These are phyloP conservation scores for Peromyscus polionotus DNA, from an alignment of 2,113 vertebrate genomes.

Conservation along the genomic window DNA sequence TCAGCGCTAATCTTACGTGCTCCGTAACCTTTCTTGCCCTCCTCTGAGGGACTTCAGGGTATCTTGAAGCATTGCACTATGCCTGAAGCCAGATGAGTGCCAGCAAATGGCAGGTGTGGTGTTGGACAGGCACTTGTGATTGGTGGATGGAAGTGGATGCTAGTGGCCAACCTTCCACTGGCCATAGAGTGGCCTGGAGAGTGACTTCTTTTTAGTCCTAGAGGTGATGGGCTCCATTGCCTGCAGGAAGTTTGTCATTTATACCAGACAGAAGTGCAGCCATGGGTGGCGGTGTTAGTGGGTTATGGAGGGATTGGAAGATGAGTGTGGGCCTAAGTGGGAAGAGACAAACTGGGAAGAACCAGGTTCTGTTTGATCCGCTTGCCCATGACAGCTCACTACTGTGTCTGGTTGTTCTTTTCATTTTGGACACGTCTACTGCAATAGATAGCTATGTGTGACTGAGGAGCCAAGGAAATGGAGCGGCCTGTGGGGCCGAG, in stretches of 20 bases:
- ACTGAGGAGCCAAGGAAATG: accelerated
- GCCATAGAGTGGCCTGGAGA: background rate
- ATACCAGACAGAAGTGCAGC: background rate
- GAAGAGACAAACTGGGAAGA: accelerated
- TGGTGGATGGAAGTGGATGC: background rate
- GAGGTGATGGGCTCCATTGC: accelerated
- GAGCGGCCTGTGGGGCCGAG: accelerated
- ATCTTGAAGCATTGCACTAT: accelerated
- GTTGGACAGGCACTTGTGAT: background rate
- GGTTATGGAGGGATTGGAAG: background rate
- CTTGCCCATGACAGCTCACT: too few species aligned
- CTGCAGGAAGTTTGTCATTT: background rate
- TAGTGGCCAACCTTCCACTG: accelerated
- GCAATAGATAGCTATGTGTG: accelerated
- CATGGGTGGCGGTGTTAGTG: background rate
- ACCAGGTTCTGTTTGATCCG: accelerated
- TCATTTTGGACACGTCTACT: accelerated
- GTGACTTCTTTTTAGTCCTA: accelerated
- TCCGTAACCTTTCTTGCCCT: background rate
- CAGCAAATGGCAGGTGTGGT: background rate
- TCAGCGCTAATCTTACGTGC: too few species aligned
- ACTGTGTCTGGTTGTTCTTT: accelerated
- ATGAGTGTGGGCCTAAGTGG: too few species aligned
- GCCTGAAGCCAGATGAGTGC: background rate
- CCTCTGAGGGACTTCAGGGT: accelerated